Percentiles rank a stretch among this genome's conserved stretches.
phyloP scores from a whole-genome alignment of 2,113 vertebrate species.

The Microtus oregoni region DNA sequence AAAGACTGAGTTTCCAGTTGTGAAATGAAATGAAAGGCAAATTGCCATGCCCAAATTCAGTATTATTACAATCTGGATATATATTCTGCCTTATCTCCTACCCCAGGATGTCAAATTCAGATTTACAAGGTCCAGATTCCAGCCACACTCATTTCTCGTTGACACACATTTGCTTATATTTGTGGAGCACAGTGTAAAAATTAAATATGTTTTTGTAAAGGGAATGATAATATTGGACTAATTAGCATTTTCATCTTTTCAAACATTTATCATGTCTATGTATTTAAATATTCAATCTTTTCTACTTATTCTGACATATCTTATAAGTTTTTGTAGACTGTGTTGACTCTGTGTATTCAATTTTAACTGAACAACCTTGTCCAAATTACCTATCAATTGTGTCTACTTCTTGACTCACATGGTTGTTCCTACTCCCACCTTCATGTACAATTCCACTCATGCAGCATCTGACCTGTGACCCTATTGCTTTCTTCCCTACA shows the following conservation, averaged over 20 bases:
- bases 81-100: background rate
- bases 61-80: background rate
- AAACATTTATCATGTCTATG: background rate
- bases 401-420: background rate
- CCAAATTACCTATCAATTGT: background rate
- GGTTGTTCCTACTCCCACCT: fast-evolving
- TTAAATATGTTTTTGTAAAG: background rate
- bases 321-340: background rate
- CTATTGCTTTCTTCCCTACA: background rate
- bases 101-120: background rate
- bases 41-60: background rate
- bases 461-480: background rate
- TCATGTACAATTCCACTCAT: background rate
- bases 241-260: background rate
- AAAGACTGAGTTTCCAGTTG: background rate
- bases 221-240: background rate
- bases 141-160: background rate
- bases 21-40: slow-evolving; percentile 2
- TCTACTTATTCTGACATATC: background rate
- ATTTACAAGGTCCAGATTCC: background rate
- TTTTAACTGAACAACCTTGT: background rate
- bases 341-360: background rate
- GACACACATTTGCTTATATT: background rate
- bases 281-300: background rate
- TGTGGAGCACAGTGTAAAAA: background rate